These are phyloP conservation scores for Vesta saturnalis DNA, from an alignment of 2,888 invertebrate genomes.

Conservation along the genomic window DNA sequence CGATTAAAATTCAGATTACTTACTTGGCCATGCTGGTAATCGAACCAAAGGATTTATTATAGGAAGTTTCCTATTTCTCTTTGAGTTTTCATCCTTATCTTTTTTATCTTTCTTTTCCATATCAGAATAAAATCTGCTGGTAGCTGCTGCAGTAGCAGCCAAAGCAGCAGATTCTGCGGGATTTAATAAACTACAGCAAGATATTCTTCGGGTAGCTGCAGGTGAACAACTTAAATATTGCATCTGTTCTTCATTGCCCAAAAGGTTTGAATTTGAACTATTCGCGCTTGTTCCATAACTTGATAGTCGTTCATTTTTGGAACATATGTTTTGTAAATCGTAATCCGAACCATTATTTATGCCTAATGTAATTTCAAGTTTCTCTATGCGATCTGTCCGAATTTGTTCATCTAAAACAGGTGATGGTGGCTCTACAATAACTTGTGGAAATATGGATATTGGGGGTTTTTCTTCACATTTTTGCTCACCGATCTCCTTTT, in stretches of 20 bases:
- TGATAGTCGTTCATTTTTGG: constrained; percentile 55
- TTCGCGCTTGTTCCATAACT: constrained; percentile 58
- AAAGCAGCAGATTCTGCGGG: constrained; percentile 71
- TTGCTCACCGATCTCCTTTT: constrained; percentile 39
- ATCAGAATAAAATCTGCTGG: constrained; percentile 64
- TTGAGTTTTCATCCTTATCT: constrained; percentile 61
- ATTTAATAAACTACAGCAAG: constrained; percentile 89
- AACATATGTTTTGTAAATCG: constrained; percentile 53
- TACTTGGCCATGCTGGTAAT: constrained; percentile 88
- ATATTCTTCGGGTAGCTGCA: constrained; percentile 88
- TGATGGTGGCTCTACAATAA: constrained; percentile 80
- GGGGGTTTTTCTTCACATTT: constrained; percentile 32
- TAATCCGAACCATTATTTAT: constrained; percentile 54
- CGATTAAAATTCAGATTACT: constrained; percentile 50
- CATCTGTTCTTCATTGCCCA: constrained; percentile 70
- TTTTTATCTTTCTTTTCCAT: constrained; percentile 59
- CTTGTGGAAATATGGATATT: constrained; percentile 64
- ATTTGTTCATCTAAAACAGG: constrained; percentile 72
- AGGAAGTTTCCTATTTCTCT: constrained; percentile 76
- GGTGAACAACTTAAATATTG: constrained; percentile 79
- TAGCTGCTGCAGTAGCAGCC: constrained; percentile 71
- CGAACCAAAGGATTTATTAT: constrained; percentile 91
- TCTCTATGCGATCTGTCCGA: constrained; percentile 53
- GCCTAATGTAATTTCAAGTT: constrained; percentile 56
- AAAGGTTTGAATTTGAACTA: constrained; percentile 69